Percentiles rank a stretch among this genome's conserved stretches.
Evolutionary conservation across 2,797 vertebrate species (phyloP).

Genomic region (Crocidura indochinensis): DNA sequence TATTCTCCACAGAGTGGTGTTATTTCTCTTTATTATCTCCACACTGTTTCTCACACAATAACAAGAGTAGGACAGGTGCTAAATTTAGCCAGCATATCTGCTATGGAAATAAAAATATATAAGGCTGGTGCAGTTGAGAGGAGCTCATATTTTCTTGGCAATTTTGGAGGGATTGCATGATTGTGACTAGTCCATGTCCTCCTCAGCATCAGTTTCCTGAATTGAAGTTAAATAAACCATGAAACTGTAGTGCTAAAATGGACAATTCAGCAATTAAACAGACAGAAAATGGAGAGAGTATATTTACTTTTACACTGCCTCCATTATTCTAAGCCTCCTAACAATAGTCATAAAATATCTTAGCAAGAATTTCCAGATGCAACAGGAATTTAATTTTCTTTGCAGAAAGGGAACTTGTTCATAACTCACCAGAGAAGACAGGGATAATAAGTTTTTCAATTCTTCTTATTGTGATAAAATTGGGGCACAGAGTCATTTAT

Average conservation of each 20-base stretch:
- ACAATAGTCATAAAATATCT: constrained; percentile 81
- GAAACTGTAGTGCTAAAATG: constrained; percentile 73
- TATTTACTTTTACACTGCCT: constrained; percentile 83
- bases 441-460: constrained; percentile 83
- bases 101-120: constrained; percentile 60
- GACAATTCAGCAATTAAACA: constrained; percentile 81
- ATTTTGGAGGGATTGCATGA: not conserved
- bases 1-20: not conserved
- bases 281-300: constrained; percentile 67
- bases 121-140: constrained; percentile 9
- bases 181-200: constrained; percentile 30
- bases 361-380: constrained; percentile 80
- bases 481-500: constrained; percentile 72
- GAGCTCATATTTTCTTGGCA: constrained; percentile 48
- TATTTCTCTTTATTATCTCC: not conserved
- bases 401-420: constrained; percentile 76
- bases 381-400: constrained; percentile 86
- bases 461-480: constrained; percentile 82
- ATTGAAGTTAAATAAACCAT: constrained; percentile 78
- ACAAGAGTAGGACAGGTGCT: not conserved
- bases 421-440: constrained; percentile 83
- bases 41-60: not conserved
- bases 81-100: constrained; percentile 13
- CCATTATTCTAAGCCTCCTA: constrained; percentile 83
- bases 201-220: constrained; percentile 67